Conservation (phyloP, 2,888 invertebrate species). For the Cotesia congregata region DNA sequence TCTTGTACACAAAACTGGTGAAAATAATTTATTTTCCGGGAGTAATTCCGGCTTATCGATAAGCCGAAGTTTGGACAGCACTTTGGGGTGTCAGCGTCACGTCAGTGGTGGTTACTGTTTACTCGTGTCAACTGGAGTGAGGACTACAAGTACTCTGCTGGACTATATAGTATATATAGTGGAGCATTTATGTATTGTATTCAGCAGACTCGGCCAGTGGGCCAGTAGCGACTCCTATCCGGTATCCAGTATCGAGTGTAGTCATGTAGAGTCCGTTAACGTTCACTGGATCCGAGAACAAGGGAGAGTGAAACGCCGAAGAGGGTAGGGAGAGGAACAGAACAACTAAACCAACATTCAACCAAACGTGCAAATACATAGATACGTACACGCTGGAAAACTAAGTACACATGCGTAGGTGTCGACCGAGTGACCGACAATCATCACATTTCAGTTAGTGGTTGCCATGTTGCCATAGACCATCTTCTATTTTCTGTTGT, state of each 20-base stretch:
- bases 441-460: constrained; percentile 24
- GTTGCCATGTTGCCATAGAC: not conserved
- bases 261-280: constrained; percentile 14
- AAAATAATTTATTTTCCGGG: not conserved
- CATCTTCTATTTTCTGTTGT: not conserved
- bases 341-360: not conserved
- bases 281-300: constrained; percentile 1
- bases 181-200: too few species aligned
- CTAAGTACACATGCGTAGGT: constrained; percentile 21
- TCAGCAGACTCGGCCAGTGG: not conserved
- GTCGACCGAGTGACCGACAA: constrained; percentile 37
- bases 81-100: not conserved
- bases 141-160: not conserved
- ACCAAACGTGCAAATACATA: not conserved
- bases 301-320: constrained; percentile 30
- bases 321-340: constrained; percentile 49
- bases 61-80: not conserved
- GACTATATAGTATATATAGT: too few species aligned
- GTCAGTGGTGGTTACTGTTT: not conserved
- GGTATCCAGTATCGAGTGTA: not conserved
- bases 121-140: not conserved
- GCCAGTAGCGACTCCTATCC: not conserved
- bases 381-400: not conserved
- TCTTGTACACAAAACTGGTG: not conserved
- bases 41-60: not conserved